Evolutionary conservation across 2,888 invertebrate genomes (phyloP).

Genomic region (Spialia ferax): DNA sequence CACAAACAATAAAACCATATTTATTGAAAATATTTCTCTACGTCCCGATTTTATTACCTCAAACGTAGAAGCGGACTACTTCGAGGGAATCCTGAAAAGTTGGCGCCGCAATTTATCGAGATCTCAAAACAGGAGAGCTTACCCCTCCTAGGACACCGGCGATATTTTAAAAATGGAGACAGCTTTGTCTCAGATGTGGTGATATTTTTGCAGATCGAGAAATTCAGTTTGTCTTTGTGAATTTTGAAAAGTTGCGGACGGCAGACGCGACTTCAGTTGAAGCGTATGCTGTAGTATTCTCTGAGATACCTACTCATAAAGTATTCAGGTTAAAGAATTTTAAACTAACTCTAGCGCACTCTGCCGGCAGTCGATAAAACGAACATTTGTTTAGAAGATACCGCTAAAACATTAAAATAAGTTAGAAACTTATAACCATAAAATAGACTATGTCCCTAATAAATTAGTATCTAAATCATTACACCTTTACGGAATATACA

Average conservation of each 20-base stretch:
- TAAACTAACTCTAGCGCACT: no score
- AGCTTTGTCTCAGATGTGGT: constrained; percentile 26
- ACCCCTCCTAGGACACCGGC: constrained; percentile 23
- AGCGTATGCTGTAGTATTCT: no score
- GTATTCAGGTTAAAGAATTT: no score
- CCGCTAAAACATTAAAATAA: no score
- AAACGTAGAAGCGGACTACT: constrained; percentile 27
- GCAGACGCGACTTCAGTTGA: not conserved
- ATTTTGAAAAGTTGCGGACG: constrained; percentile 12
- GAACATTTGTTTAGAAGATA: no score
- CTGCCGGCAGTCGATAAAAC: no score
- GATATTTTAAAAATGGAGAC: constrained; percentile 35
- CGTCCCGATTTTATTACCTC: constrained; percentile 28
- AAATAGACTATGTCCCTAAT: not conserved
- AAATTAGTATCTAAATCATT: not conserved
- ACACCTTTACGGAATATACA: not conserved
- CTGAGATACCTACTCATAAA: no score
- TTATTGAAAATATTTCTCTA: constrained; percentile 27
- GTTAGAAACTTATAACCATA: not conserved
- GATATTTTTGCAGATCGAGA: constrained; percentile 28
- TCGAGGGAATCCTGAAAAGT: constrained; percentile 27
- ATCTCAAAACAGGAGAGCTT: constrained; percentile 40
- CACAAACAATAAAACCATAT: not conserved
- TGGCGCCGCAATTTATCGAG: constrained; percentile 38
- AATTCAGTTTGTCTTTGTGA: constrained; percentile 27